Base-by-base conservation (phyloP, 1,140 invertebrate genomes). In the Ceratina japonica region DNA sequence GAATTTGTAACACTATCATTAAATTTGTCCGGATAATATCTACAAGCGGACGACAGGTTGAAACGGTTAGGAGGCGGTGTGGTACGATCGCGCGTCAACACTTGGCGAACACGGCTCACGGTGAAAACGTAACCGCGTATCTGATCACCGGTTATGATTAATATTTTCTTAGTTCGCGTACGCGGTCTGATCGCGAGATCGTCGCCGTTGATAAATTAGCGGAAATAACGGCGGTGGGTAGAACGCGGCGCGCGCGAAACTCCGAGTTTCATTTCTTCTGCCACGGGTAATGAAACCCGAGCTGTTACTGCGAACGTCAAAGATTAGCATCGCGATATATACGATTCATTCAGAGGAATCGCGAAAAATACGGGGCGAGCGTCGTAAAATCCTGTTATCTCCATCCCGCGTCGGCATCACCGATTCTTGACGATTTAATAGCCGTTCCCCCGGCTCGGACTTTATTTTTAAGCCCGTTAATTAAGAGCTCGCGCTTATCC, bases 141-240 rank as follows among this genome's bases (percentile, higher is more conserved):
- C 62, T 59, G 61, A 78, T 71, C 61, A 44, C 52, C 22, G n/a
- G 24, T 59, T 66, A 61, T 73, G 77, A 73, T 79, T 73, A 79
- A 74, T 79, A 79, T 37, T 51, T 74, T 74, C 62, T 22, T 66
- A 51, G 70, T 79, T 73, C 59, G 44, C 51, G 61, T 66, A 65
- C 49, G 37, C 37, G 37, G 77, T 64, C 74, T 79, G 20, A 65
- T 54, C 62, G 15, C 24, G 44, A 73, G 61, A 79, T 79, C 22
- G 71, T 74, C 71, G 70, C 71, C n/a, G 70, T 61, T 79, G 77
- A 79, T 79, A 73, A 65, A 74, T 65, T 64, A 64, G 16, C 62
- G 70, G 71, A 74, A 58, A 74, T 65, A 74, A 74, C 70, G 62
- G 52, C n/a, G 61, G 18, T 59, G 62, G 49, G 37, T 44, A 44